These are phyloP conservation scores for Sceloporus undulatus DNA, from an alignment of 2,113 vertebrate species.

Conservation along the genomic window DNA sequence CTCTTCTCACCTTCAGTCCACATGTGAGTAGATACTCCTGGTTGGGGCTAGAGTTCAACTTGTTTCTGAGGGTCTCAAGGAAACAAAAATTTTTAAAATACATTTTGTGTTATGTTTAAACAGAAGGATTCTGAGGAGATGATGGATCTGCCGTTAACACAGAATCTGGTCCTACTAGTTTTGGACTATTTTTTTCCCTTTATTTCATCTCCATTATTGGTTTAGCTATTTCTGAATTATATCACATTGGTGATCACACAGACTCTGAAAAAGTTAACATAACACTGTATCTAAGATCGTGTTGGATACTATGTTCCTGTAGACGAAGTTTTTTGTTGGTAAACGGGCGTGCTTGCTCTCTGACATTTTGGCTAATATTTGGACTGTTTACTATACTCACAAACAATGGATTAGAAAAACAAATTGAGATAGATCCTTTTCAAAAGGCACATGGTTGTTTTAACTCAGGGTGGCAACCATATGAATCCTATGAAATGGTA, in stretches of 20 bases:
- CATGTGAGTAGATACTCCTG: not conserved
- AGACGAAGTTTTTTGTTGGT: not conserved
- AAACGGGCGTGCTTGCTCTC: constrained; percentile 10
- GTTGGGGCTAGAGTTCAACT: not conserved
- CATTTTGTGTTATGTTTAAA: not conserved
- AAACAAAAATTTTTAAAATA: not conserved
- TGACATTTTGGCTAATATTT: not conserved
- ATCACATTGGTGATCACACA: not conserved
- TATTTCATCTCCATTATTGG: not conserved
- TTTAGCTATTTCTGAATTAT: not conserved
- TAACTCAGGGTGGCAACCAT: too few relatives aligned
- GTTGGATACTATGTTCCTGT: not conserved
- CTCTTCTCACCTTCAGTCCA: too few relatives aligned
- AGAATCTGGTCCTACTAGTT: not conserved
- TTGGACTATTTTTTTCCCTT: not conserved
- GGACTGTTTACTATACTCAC: not conserved
- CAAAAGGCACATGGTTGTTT: not conserved
- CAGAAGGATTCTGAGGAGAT: not conserved
- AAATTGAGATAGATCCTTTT: not conserved
- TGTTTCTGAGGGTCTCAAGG: not conserved
- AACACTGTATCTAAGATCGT: constrained; percentile 1
- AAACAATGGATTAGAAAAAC: not conserved
- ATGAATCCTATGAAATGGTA: not conserved
- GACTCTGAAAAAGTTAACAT: not conserved
- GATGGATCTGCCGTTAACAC: too few relatives aligned